A percentile compares a stretch with the other conserved stretches of the same genome.
phyloP scores from a whole-genome alignment of 2,888 invertebrate genomes.

The Bombylius discolor region DNA sequence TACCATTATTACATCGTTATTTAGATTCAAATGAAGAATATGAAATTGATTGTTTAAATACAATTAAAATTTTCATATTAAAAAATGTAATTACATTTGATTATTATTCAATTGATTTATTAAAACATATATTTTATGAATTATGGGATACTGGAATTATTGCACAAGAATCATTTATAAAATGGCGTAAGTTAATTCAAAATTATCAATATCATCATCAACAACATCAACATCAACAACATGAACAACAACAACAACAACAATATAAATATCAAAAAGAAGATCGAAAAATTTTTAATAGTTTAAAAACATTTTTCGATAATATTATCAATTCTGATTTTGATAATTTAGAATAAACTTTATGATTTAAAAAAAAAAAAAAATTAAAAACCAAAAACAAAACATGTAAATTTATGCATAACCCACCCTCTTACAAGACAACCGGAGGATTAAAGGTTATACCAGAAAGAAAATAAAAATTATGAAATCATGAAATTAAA shows the following conservation, averaged over 20 bases:
- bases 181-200: slow-evolving; percentile 42
- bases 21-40: slow-evolving; percentile 54
- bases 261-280: background rate
- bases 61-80: slow-evolving; percentile 45
- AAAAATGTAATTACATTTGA: background rate
- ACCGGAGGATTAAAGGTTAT: too few species aligned
- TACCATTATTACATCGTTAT: slow-evolving; percentile 27
- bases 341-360: too few species aligned
- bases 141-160: slow-evolving; percentile 68
- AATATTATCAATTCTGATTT: too few species aligned
- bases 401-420: too few species aligned
- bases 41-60: slow-evolving; percentile 73
- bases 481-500: too few species aligned
- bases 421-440: too few species aligned
- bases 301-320: background rate
- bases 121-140: slow-evolving; percentile 48
- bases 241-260: background rate
- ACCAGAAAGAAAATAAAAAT: too few species aligned
- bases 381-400: too few species aligned
- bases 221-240: background rate
- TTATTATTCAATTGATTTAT: background rate
- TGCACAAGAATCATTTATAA: slow-evolving; percentile 64
- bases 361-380: too few species aligned
- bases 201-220: background rate
- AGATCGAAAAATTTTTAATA: background rate